Percentiles rank a stretch among this genome's conserved stretches.
Evolutionary conservation across 2,113 vertebrate genomes (phyloP).

Genomic region (Nansenia antarctica): DNA sequence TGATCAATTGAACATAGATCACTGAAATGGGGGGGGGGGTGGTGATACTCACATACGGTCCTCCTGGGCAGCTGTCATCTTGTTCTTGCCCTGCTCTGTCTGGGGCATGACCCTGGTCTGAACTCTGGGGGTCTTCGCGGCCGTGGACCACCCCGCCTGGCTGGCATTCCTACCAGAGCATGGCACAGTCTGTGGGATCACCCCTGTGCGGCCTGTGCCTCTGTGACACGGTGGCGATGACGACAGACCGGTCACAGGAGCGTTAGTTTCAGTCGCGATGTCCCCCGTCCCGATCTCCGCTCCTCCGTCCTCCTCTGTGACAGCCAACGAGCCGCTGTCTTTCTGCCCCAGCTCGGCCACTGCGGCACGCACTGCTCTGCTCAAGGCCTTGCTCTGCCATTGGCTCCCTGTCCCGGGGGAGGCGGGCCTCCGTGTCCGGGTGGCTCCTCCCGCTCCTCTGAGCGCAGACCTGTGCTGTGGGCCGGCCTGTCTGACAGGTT

Average conservation of each 20-base stretch:
- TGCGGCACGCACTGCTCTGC: not conserved
- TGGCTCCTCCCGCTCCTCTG: not conserved
- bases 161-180: slow-evolving; percentile 21
- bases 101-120: slow-evolving; percentile 25
- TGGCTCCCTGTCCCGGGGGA: not conserved
- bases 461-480: not conserved
- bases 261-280: not conserved
- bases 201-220: not conserved
- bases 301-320: not conserved
- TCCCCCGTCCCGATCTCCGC: too few relatives aligned
- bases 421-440: not conserved
- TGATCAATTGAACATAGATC: too few relatives aligned
- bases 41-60: slow-evolving; percentile 74
- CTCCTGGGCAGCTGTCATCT: slow-evolving; percentile 65
- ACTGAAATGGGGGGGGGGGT: too few relatives aligned
- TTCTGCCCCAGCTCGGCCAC: slow-evolving; percentile 8
- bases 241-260: not conserved
- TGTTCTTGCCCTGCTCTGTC: slow-evolving; percentile 45
- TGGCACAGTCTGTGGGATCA: slow-evolving; percentile 36
- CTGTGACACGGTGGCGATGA: too few relatives aligned
- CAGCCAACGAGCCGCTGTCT: too few relatives aligned
- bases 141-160: not conserved
- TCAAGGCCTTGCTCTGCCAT: not conserved
- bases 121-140: slow-evolving; percentile 41
- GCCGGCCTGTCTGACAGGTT: not conserved